Conservation (phyloP, 2,888 invertebrate species). For the Leptogaster cylindrica region DNA sequence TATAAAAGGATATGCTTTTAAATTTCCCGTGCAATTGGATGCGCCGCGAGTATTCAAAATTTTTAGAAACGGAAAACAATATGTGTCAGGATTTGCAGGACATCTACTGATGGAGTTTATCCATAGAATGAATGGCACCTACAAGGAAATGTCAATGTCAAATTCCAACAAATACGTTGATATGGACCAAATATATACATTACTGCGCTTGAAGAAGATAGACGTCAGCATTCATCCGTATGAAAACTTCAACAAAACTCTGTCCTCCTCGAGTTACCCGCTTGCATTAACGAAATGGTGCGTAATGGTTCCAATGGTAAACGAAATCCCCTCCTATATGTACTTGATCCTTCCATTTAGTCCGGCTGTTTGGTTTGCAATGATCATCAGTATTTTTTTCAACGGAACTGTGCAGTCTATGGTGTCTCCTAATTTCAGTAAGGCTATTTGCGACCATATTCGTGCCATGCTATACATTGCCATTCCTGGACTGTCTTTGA, state of each 20-base stretch:
- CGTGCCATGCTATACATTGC: slow-evolving; percentile 1
- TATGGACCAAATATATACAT: neutral
- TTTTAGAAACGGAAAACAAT: neutral
- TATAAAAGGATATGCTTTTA: slow-evolving; percentile 19
- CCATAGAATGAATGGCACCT: slow-evolving; percentile 4
- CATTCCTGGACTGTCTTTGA: neutral
- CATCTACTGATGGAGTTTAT: neutral
- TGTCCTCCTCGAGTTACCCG: slow-evolving; percentile 11
- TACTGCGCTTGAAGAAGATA: neutral
- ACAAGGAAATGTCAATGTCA: neutral
- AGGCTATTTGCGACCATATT: neutral
- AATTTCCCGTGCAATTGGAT: slow-evolving; percentile 13
- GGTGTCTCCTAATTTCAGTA: neutral
- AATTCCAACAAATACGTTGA: neutral
- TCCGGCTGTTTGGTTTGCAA: slow-evolving; percentile 1
- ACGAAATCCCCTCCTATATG: slow-evolving; percentile 5
- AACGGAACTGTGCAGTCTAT: neutral
- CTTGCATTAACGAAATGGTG: slow-evolving; percentile 4
- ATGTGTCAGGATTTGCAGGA: slow-evolving; percentile 10
- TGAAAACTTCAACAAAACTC: slow-evolving; percentile 9
- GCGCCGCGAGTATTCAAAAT: slow-evolving; percentile 16
- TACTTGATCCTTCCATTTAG: slow-evolving; percentile 16
- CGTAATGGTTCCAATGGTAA: slow-evolving; percentile 23
- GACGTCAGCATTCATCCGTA: slow-evolving; percentile 30
- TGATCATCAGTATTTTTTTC: neutral